Conservation (phyloP, 2,113 vertebrate species). For the Acrocephalus arundinaceus region DNA sequence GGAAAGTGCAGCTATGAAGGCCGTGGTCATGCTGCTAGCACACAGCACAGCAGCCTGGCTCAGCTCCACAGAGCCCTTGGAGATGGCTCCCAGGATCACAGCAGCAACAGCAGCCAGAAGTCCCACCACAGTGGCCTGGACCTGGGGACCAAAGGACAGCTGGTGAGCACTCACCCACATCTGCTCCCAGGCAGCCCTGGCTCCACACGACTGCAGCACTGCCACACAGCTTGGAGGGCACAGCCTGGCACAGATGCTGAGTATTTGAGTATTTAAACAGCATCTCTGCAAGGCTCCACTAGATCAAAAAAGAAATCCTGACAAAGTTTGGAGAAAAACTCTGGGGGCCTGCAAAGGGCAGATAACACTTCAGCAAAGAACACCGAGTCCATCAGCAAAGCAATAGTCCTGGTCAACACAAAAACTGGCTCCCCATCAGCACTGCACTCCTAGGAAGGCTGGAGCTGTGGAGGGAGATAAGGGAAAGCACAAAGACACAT, state of each 20-base stretch:
- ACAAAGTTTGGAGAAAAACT: neutral
- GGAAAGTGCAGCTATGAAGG: conserved; percentile 88
- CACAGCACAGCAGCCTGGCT: conserved; percentile 86
- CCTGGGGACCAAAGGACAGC: conserved; percentile 70
- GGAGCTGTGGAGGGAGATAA: conserved; percentile 26
- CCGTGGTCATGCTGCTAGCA: conserved; percentile 90
- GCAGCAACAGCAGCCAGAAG: conserved; percentile 91
- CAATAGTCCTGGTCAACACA: neutral
- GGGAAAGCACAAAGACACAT: neutral
- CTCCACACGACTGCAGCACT: rapidly evolving
- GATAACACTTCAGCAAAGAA: conserved; percentile 26
- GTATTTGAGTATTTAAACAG: neutral
- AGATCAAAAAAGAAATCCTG: neutral
- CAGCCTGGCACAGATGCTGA: neutral
- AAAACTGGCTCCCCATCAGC: neutral
- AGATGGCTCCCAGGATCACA: conserved; percentile 83
- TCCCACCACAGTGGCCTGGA: conserved; percentile 93
- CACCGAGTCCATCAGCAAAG: neutral
- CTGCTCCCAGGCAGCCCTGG: neutral
- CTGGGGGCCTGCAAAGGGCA: neutral
- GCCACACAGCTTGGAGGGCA: neutral
- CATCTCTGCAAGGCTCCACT: neutral
- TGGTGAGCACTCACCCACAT: neutral
- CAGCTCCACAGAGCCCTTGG: conserved; percentile 82
- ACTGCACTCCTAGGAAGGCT: neutral